Evolutionary conservation across 2,113 vertebrate species (phyloP), one percentile per base, ranked within the genome.

Genomic region (Callipepla californica): DNA sequence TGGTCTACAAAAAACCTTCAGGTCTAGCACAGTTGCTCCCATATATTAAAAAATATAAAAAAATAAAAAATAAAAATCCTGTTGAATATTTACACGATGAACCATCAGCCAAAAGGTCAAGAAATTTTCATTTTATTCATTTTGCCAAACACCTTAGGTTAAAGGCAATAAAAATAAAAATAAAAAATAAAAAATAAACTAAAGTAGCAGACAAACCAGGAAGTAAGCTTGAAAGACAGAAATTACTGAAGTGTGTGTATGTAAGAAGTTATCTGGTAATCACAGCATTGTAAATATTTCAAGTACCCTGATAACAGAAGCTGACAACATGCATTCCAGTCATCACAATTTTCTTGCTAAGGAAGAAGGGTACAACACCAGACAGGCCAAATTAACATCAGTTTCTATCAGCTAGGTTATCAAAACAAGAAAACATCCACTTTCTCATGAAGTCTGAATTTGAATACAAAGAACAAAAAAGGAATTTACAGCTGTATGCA

Each of bases 261-360:
- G 10, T 4, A 92, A 91, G 40, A 58, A 55, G 59, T 47, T 90
- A 61, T 44, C 85, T 28, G 80, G 55, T 84, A 94, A 95, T 75
- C 81, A 80, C 7, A 4, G 50, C 62, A 82, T 40, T 87, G 17
- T 53, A 92, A 94, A 82, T 87, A 92, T 94, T 94, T 95, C 82
- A 96, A 95, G 85, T 89, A 82, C 94, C 51, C 90, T 66, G 85
- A 84, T 95, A 90, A 96, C 79, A 84, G 57, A 75, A 92, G 78
- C 83, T 89, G 85, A 79, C 5, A 2, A 95, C 81, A 93, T 36
- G 53, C 87, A 95, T 97, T 90, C 95, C 92, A 96, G 85, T 95
- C 82, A 96, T 76, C 94, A 93, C 59, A 32, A 38, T 74, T 76
- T 76, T 84, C 68, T 26, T 90, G 62, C 23, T 91, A 55, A 1